Evolutionary conservation across 2,888 invertebrate species (phyloP).

Genomic region (Eurytoma californica): DNA sequence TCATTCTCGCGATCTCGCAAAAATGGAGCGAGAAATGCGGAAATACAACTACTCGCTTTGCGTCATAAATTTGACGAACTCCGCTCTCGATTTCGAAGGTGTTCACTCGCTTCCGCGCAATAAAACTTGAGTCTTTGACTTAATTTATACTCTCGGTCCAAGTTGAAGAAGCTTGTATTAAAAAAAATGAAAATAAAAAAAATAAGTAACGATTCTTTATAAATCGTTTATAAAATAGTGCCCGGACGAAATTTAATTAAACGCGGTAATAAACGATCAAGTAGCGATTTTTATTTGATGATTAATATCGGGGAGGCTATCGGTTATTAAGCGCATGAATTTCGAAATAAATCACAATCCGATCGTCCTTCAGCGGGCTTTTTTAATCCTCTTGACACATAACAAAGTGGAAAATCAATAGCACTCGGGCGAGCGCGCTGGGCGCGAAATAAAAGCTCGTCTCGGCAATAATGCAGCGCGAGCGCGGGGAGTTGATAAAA

Average conservation of each 20-base stretch:
- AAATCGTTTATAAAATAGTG: neutral
- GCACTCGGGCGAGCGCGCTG: neutral
- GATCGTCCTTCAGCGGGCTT: slow-evolving; percentile 8
- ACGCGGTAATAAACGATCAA: neutral
- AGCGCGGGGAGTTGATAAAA: slow-evolving; percentile 29
- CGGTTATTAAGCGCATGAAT: slow-evolving; percentile 6
- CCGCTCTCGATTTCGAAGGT: neutral
- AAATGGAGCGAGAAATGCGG: slow-evolving; percentile 3
- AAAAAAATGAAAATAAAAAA: neutral
- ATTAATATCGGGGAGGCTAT: slow-evolving; percentile 13
- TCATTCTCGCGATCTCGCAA: slow-evolving; percentile 9
- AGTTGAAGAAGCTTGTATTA: neutral
- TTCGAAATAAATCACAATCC: slow-evolving; percentile 27
- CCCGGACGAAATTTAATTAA: neutral
- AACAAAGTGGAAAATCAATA: slow-evolving; percentile 40
- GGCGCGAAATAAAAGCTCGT: neutral
- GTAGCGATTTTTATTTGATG: neutral
- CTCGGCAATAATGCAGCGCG: neutral
- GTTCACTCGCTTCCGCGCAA: neutral
- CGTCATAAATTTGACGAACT: slow-evolving; percentile 1
- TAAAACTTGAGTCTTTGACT: neutral
- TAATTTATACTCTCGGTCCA: neutral
- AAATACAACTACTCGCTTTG: neutral
- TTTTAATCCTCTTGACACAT: slow-evolving; percentile 27
- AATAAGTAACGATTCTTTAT: neutral